Evolutionary conservation across 2,797 vertebrate genomes (phyloP).

Genomic region (Acanthornis magna): DNA sequence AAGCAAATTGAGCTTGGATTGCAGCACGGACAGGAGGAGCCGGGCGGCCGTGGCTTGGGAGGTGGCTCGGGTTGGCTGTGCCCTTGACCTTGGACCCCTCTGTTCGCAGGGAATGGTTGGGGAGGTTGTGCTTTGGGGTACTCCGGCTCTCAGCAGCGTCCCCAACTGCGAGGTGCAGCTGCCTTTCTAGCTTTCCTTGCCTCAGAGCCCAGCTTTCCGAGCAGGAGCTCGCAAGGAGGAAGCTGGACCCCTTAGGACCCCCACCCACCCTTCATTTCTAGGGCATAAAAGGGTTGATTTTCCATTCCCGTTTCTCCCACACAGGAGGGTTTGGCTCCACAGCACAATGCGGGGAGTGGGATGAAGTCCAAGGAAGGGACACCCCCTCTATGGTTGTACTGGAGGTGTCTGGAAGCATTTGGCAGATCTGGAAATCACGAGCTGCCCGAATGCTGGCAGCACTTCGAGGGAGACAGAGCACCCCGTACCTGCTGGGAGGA

Average conservation of each 20-base stretch:
- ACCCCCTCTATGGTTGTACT: not conserved
- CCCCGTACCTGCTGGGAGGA: not conserved
- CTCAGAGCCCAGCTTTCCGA: rapidly evolving
- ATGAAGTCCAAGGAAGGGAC: not conserved
- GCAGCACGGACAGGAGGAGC: not conserved
- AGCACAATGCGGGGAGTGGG: not conserved
- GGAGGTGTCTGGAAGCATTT: not conserved
- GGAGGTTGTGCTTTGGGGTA: not conserved
- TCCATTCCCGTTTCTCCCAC: not conserved
- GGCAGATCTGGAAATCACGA: not conserved
- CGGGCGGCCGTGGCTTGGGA: not conserved
- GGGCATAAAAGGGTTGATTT: not conserved
- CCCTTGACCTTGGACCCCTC: not conserved
- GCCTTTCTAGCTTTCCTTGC: not conserved
- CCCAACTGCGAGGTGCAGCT: not conserved
- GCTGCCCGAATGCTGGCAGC: rapidly evolving
- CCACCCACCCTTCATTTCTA: rapidly evolving
- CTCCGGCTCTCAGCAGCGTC: not conserved
- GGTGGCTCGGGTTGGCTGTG: rapidly evolving
- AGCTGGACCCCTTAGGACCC: not conserved
- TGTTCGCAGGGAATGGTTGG: not conserved
- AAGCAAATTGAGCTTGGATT: not conserved
- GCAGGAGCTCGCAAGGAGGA: not conserved
- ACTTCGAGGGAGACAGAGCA: not conserved
- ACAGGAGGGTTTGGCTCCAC: not conserved